These are phyloP conservation scores for Euphydryas editha DNA, from an alignment of 2,888 invertebrate genomes.

Conservation along the genomic window DNA sequence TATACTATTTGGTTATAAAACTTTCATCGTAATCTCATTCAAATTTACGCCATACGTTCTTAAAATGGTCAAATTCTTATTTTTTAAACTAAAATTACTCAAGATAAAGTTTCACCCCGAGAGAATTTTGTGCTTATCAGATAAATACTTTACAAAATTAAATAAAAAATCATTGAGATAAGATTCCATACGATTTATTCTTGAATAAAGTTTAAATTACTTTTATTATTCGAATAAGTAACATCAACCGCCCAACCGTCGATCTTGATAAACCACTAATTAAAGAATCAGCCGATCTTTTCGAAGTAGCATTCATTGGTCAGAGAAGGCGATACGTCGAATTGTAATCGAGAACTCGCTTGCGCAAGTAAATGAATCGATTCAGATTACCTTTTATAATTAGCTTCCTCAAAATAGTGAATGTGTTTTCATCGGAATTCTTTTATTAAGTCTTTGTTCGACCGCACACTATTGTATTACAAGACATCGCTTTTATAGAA, in stretches of 20 bases:
- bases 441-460: constrained; percentile 56
- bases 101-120: constrained; percentile 10
- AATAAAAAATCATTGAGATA: constrained; percentile 29
- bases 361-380: constrained; percentile 75
- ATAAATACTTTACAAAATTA: constrained; percentile 26
- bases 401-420: constrained; percentile 67
- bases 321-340: constrained; percentile 62
- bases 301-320: constrained; percentile 38
- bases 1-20: neutral
- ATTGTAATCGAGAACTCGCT: constrained; percentile 71
- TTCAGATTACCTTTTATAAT: constrained; percentile 73
- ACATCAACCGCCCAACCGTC: constrained; percentile 33
- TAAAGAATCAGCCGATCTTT: constrained; percentile 50
- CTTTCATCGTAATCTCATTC: neutral
- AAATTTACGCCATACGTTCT: neutral
- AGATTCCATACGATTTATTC: constrained; percentile 26
- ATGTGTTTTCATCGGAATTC: constrained; percentile 60
- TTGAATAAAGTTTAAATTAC: constrained; percentile 34
- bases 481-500: constrained; percentile 39
- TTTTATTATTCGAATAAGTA: constrained; percentile 40
- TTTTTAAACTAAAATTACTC: neutral
- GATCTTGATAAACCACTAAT: constrained; percentile 53
- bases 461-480: constrained; percentile 54
- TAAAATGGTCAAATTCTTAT: neutral
- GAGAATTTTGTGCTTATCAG: constrained; percentile 50